Evolutionary conservation across 2,888 invertebrate species (phyloP), one percentile per base, ranked within the genome.

Genomic region (Andrena haemorrhoa): DNA sequence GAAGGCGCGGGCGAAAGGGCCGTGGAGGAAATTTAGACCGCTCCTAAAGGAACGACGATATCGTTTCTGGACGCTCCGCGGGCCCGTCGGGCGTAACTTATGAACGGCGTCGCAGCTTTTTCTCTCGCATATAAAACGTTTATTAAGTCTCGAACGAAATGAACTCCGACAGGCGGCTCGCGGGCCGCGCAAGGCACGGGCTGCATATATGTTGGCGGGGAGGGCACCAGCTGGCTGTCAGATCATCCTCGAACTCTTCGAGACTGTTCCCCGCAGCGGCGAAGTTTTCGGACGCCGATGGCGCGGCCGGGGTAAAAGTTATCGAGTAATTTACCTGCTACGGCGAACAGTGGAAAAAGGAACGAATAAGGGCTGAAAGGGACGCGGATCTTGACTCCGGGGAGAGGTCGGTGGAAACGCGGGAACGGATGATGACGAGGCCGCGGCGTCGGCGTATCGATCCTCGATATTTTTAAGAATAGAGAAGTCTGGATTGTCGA

Each of bases 141-240:
- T 87, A 87, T 87, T 87, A 87, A 86, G 82, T 86, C 65, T 51
- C 84, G 82, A 75, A 60, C 23, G 79, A 86, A 86, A 86, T 84
- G 86, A 86, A 86, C 86, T 82, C 75, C 58, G 71, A 64, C 65
- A 77, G 79, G 61, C 78, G 71, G 56, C 64, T 23, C 47, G 51
- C 53, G n/a, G 61, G 29, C n/a, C 53, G 61, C 33, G 60, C 73
- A 66, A 41, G 51, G 71, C 75, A 63, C 56, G 56, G 26, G 41
- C 12, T 41, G 70, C 41, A 58, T 69, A 73, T 68, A 65, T 74
- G 51, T 66, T 64, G 26, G 66, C 16, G 66, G 58, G 49, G 66
- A 53, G 49, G 56, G 75, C 71, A 65, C 60, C 75, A 77, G 84
- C 82, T 79, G 85, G 56, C 61, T 86, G 71, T 78, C 78, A 71